These are phyloP conservation scores for Lagodon rhomboides DNA, from an alignment of 2,797 vertebrate species.

Conservation along the genomic window DNA sequence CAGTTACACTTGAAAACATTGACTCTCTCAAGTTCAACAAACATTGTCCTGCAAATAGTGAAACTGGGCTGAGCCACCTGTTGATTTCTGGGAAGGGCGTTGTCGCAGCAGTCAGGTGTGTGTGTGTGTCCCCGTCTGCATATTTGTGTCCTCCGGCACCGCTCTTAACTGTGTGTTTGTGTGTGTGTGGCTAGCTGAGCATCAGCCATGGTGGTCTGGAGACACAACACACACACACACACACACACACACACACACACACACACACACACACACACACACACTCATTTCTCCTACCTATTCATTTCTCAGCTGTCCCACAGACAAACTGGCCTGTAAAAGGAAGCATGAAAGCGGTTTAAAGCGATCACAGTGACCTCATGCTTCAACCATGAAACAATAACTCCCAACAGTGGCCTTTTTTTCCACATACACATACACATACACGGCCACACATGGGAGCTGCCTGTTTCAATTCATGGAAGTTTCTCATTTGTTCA, in stretches of 20 bases:
- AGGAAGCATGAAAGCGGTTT: constrained; percentile 66
- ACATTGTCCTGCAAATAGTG: constrained; percentile 10
- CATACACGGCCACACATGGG: constrained; percentile 30
- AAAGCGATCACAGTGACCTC: constrained; percentile 71
- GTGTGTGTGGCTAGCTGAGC: constrained; percentile 28
- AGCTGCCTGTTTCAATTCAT: constrained; percentile 72
- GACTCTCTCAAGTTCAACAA: constrained; percentile 35
- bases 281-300: constrained; percentile 39
- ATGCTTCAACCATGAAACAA: constrained; percentile 73
- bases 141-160: constrained; percentile 48
- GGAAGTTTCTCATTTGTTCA: constrained; percentile 75
- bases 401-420: constrained; percentile 54
- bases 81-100: constrained; percentile 51
- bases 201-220: constrained; percentile 69
- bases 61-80: constrained; percentile 56
- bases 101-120: constrained; percentile 54
- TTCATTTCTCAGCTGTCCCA: constrained; percentile 65
- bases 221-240: constrained; percentile 38
- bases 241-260: constrained; percentile 18
- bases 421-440: constrained; percentile 15
- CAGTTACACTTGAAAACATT: not conserved
- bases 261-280: constrained; percentile 5
- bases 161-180: constrained; percentile 27
- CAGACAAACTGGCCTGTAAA: constrained; percentile 58
- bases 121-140: constrained; percentile 40